phyloP scores from a whole-genome alignment of 2,797 vertebrate species.

The Rhadinocentrus ornatus region DNA sequence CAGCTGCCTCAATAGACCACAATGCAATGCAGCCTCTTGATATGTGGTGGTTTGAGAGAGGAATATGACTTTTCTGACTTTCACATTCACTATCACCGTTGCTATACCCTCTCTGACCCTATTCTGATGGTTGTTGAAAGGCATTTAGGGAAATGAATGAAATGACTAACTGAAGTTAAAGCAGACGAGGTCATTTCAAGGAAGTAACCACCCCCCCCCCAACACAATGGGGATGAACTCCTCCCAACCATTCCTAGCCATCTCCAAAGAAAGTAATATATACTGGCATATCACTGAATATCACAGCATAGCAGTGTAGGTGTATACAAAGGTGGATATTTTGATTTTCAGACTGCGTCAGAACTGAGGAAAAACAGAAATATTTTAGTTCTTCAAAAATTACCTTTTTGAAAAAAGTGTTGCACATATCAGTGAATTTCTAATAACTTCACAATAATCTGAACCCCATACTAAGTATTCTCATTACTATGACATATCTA shows the following conservation, averaged over 20 bases:
- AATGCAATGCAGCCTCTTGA: slow-evolving; percentile 52
- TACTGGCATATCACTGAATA: slow-evolving; percentile 37
- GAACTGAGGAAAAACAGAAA: slow-evolving; percentile 37
- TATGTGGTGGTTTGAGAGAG: slow-evolving; percentile 37
- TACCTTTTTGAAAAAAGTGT: slow-evolving; percentile 16
- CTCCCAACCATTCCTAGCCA: too few species aligned
- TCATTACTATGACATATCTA: slow-evolving; percentile 46
- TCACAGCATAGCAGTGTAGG: slow-evolving; percentile 25
- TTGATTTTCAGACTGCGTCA: slow-evolving; percentile 50
- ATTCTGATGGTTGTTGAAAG: slow-evolving; percentile 34
- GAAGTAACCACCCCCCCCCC: slow-evolving; percentile 33
- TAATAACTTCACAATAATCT: slow-evolving; percentile 40
- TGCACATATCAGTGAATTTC: slow-evolving; percentile 39
- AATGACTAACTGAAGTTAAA: slow-evolving; percentile 35
- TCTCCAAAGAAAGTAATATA: too few species aligned
- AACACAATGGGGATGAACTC: too few species aligned
- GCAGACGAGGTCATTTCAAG: slow-evolving; percentile 24
- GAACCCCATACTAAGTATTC: slow-evolving; percentile 39
- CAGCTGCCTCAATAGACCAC: slow-evolving; percentile 59
- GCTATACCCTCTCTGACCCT: slow-evolving; percentile 10
- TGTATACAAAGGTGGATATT: slow-evolving; percentile 52
- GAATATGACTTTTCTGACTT: slow-evolving; percentile 46
- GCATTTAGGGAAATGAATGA: slow-evolving; percentile 44
- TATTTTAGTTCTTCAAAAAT: slow-evolving; percentile 25
- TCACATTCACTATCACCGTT: slow-evolving; percentile 13